Evolutionary conservation across 1,140 invertebrate genomes (phyloP).

Genomic region (Nylanderia fulva): DNA sequence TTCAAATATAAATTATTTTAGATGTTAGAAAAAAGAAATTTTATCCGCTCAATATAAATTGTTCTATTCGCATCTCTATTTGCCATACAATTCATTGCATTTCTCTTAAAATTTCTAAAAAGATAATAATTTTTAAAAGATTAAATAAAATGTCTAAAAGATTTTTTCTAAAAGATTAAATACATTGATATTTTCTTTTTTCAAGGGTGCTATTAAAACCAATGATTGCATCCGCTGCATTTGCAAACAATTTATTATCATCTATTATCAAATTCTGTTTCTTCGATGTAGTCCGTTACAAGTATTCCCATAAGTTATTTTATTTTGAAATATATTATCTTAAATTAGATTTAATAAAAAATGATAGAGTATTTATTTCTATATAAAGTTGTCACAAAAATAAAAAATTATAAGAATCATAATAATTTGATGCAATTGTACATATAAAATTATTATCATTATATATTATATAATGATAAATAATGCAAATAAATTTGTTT

Average conservation of each 20-base stretch:
- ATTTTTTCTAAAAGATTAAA: not conserved
- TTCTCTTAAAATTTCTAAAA: constrained; percentile 1
- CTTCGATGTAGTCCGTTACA: not conserved
- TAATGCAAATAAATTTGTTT: no score
- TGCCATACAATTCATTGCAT: constrained; percentile 2
- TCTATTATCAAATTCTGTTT: no score
- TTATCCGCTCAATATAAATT: not conserved
- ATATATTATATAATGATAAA: no score
- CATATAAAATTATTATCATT: no score
- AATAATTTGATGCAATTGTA: not conserved
- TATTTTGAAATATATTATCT: not conserved
- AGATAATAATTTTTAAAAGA: no score
- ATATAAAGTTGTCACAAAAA: not conserved
- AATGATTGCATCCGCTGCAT: no score
- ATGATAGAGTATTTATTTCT: not conserved
- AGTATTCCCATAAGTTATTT: constrained; percentile 2
- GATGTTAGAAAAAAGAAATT: not conserved
- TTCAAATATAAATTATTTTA: not conserved
- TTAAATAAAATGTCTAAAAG: no score
- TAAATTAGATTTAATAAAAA: not conserved
- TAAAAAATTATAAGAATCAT: not conserved
- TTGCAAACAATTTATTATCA: no score
- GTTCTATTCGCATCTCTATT: not conserved
- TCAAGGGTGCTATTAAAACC: no score
- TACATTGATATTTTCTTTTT: not conserved